Evolutionary conservation across 1,140 invertebrate species (phyloP), one percentile per base, ranked within the genome.

Genomic region (Telenomus remus): DNA sequence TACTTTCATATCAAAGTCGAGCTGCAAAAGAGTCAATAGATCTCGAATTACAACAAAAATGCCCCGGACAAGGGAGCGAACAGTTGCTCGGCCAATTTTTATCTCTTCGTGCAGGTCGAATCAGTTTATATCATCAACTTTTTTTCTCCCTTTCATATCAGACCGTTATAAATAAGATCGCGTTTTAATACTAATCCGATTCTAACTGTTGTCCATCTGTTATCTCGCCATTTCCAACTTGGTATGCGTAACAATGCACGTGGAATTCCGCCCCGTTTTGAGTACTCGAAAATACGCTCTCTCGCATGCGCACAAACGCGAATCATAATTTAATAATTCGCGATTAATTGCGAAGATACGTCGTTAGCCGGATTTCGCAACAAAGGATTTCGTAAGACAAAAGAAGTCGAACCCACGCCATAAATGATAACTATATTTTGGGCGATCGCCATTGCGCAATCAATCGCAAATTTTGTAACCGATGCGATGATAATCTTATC

Each of bases 301-400:
- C n/a, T 27, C 6, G 19, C 19, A 27, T 27, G 6, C n/a, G 46
- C 59, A 33, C 47, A 71, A 63, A 63, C 56, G 59, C 53, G 53
- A 71, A 61, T 74, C 56, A 68, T 60, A 74, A 74, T 65, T 61
- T 68, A 66, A 74, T 61, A 68, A 66, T 51, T 6, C 8, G 35
- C 46, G 68, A 71, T 71, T 56, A 74, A 61, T 68, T 68, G 61
- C 51, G 6, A 42, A 65, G 70, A 65, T 73, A 66, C 11, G 34
- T 11, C 49, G 15, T 59, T 59, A 51, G 46, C 57, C 12, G 16
- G 37, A 9, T 61, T 60, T 57, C n/a, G 47, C 61, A 64, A 54
- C 39, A 71, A 61, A 61, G 37, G 51, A 70, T 55, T 61, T 43
- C 42, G 43, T 44, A 70, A 60, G 8, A 54, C 50, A 72, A 72